phyloP scores from a whole-genome alignment of 2,113 vertebrate species.

The Lagopus leucura region DNA sequence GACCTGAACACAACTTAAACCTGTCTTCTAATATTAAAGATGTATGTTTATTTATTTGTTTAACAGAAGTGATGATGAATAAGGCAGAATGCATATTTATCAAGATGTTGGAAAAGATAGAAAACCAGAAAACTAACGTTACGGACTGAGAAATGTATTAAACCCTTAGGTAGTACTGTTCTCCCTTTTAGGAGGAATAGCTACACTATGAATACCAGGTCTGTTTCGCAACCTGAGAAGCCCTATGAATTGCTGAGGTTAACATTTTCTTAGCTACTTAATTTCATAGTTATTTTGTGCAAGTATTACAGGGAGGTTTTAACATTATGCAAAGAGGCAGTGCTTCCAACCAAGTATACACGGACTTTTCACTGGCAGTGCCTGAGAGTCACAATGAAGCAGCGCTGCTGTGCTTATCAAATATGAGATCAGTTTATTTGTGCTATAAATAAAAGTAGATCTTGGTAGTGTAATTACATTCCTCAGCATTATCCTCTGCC shows the following conservation, averaged over 20 bases:
- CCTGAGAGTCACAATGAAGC: slow-evolving; percentile 15
- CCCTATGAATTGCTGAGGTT: slow-evolving; percentile 62
- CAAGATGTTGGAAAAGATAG: background rate
- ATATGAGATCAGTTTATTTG: slow-evolving; percentile 62
- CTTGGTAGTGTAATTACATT: slow-evolving; percentile 70
- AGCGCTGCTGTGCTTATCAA: slow-evolving; percentile 25
- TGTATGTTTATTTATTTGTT: background rate
- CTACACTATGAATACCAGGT: slow-evolving; percentile 34
- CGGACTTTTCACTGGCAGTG: background rate
- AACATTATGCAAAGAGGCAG: slow-evolving; percentile 29
- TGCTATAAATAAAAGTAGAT: slow-evolving; percentile 70
- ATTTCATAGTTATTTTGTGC: slow-evolving; percentile 55
- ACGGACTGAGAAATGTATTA: slow-evolving; percentile 31
- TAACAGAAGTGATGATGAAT: background rate
- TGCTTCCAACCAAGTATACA: background rate
- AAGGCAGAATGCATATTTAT: background rate
- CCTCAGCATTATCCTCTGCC: slow-evolving; percentile 67
- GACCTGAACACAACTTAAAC: background rate
- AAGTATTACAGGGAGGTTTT: slow-evolving; percentile 30
- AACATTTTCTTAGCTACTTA: slow-evolving; percentile 58
- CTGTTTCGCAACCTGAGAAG: slow-evolving; percentile 40
- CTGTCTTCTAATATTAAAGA: background rate
- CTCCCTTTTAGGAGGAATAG: slow-evolving; percentile 10
- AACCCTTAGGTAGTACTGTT: background rate
- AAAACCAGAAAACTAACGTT: background rate